Evolutionary conservation across 2,797 vertebrate genomes (phyloP), one percentile per base, ranked within the genome.

Genomic region (Anisognathus igniventris): DNA sequence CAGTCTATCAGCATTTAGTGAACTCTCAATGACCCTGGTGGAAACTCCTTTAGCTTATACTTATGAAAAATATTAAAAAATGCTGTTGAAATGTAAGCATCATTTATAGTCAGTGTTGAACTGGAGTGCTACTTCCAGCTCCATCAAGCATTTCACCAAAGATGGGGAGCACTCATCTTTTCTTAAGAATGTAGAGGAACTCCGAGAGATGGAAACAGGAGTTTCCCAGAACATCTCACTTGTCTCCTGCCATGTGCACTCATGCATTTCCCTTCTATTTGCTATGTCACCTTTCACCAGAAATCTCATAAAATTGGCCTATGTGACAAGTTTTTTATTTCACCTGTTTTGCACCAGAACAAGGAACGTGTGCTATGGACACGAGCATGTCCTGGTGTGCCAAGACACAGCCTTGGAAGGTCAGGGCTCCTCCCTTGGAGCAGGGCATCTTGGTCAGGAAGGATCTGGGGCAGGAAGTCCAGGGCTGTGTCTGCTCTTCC

Each of bases 11-110:
- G 94, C 95, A 96, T 97, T 95, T 95, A 88, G 90, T 95, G 96
- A 97, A 97, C 97, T 97, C 92, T 95, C 70, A 8, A 8, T 90
- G 96, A 97, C 96, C 97, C 91, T 92, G 21, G 56, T 71, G 62
- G 78, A 96, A 94, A 92, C 89, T 90, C 95, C 89, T 97, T 96
- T 84, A 96, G 93, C 93, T 92, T 95, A 78, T 85, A 94, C 56
- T 96, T 95, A 88, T 57, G 88, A 97, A 97, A 97, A 97, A 96
- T 95, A 96, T 70, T 95, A 39, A 92, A 96, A 96, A 97, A 88
- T 78, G 67, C 72, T 92, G 76, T 77, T 86, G 93, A 96, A 95
- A 96, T 25, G 42, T 64, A 94, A 96, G 93, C 80, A 92, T 95
- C 78, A 62, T 90, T 96, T 93, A 93, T 18, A 92, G 92, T 47